Conservation (phyloP, 2,888 invertebrate genomes). For the Heterodera filipjevi region DNA sequence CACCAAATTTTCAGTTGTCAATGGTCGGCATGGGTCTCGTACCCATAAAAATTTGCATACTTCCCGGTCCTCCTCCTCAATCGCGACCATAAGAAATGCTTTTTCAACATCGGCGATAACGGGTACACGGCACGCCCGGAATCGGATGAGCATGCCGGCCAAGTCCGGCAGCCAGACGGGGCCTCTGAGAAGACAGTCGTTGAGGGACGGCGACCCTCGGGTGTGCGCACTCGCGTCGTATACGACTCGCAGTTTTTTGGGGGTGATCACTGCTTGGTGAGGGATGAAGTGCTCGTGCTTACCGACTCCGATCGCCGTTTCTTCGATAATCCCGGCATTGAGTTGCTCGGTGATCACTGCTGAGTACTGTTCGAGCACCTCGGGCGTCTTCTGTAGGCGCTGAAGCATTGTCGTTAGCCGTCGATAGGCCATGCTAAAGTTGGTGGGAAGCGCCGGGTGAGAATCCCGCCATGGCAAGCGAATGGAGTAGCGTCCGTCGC, state of each 20-base stretch:
- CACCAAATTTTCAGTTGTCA: constrained; percentile 26
- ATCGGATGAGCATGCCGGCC: constrained; percentile 32
- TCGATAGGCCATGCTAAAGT: constrained; percentile 3
- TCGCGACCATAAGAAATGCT: constrained; percentile 36
- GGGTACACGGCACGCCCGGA: constrained; percentile 1
- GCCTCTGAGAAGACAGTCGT: constrained; percentile 40
- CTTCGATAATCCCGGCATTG: constrained; percentile 37
- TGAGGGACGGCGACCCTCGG: constrained; percentile 25
- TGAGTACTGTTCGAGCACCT: constrained; percentile 13
- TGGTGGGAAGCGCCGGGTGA: background rate
- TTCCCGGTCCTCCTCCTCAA: constrained; percentile 36
- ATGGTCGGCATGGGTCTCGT: background rate
- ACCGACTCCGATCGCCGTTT: background rate
- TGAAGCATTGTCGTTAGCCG: background rate
- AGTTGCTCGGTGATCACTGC: constrained; percentile 20
- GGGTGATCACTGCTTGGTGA: constrained; percentile 21
- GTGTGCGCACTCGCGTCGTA: constrained; percentile 45
- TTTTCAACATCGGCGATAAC: constrained; percentile 40
- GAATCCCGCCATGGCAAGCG: background rate
- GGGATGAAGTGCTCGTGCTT: background rate
- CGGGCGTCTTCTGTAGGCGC: background rate
- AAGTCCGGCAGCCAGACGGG: constrained; percentile 38
- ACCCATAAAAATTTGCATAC: constrained; percentile 42
- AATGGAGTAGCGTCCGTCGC: constrained; percentile 1
- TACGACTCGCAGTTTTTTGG: constrained; percentile 49